Conservation (phyloP, 2,113 vertebrate species). For the Lates calcarifer region DNA sequence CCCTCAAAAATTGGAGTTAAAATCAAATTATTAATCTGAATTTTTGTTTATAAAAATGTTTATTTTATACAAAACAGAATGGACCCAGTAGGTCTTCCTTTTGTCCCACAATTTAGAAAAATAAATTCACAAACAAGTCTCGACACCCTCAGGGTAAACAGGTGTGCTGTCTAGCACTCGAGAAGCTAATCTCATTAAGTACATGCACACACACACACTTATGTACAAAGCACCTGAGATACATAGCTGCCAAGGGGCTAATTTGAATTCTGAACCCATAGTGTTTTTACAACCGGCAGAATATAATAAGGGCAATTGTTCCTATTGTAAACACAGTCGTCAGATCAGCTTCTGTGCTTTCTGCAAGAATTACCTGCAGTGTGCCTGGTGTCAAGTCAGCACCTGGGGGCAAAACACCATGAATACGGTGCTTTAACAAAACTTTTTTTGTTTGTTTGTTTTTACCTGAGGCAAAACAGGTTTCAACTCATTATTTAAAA, state of each 20-base stretch:
- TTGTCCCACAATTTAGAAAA: slow-evolving; percentile 69
- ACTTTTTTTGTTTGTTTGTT: background rate
- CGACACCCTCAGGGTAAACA: slow-evolving; percentile 57
- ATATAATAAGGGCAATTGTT: slow-evolving; percentile 39
- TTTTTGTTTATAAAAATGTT: slow-evolving; percentile 26
- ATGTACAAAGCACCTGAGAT: slow-evolving; percentile 73
- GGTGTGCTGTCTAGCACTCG: slow-evolving; percentile 57
- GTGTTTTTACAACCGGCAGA: slow-evolving; percentile 57
- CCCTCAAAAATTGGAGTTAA: too few species aligned
- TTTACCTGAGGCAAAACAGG: slow-evolving; percentile 49
- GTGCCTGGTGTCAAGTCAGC: slow-evolving; percentile 33
- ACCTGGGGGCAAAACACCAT: slow-evolving; percentile 28
- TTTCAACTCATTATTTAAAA: slow-evolving; percentile 45
- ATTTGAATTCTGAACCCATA: slow-evolving; percentile 53
- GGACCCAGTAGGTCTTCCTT: slow-evolving; percentile 13
- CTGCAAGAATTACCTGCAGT: slow-evolving; percentile 34
- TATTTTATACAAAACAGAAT: slow-evolving; percentile 64
- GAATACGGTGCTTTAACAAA: slow-evolving; percentile 6
- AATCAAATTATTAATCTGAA: too few species aligned
- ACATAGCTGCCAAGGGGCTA: slow-evolving; percentile 66
- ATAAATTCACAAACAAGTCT: slow-evolving; percentile 63
- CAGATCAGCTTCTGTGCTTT: slow-evolving; percentile 40
- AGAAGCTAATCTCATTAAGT: slow-evolving; percentile 60
- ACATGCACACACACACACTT: slow-evolving; percentile 31
- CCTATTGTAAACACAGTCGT: slow-evolving; percentile 47